phyloP scores from a whole-genome alignment of 2,113 vertebrate genomes.

The Butastur rufipennis region DNA sequence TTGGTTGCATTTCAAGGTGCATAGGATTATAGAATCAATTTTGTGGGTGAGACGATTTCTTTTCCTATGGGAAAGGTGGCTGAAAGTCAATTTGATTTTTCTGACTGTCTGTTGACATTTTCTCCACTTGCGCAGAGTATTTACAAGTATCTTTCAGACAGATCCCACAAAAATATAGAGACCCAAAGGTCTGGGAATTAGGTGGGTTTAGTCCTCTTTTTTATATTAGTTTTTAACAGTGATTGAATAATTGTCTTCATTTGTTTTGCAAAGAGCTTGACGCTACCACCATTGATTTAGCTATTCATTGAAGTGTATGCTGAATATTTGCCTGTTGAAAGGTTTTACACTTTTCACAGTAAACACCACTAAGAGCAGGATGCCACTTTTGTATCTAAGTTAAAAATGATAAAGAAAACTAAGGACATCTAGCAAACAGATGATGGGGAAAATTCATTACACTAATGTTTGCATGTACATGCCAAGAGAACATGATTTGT shows the following conservation, averaged over 20 bases:
- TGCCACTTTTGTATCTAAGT: not conserved
- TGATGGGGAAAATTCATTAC: not conserved
- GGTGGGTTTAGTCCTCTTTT: not conserved
- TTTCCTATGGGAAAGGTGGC: not conserved
- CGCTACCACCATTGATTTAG: not conserved
- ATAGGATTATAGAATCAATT: not conserved
- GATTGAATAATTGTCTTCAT: not conserved
- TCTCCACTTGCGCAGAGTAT: not conserved
- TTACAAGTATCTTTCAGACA: not conserved
- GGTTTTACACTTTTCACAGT: not conserved
- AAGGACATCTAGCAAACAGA: not conserved
- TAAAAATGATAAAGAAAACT: not conserved
- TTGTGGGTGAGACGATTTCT: not conserved
- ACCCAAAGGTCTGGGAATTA: not conserved
- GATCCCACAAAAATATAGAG: not conserved
- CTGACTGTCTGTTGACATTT: not conserved
- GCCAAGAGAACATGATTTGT: not conserved
- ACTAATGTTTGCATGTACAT: not conserved
- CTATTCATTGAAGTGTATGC: not conserved
- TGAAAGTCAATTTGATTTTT: not conserved
- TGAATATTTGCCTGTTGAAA: not conserved
- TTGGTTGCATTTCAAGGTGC: not conserved
- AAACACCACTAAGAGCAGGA: not conserved
- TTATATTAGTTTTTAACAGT: not conserved
- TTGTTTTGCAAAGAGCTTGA: not conserved